Evolutionary conservation across 2,113 vertebrate genomes (phyloP), one percentile per base, ranked within the genome.

Genomic region (Pterocles gutturalis): DNA sequence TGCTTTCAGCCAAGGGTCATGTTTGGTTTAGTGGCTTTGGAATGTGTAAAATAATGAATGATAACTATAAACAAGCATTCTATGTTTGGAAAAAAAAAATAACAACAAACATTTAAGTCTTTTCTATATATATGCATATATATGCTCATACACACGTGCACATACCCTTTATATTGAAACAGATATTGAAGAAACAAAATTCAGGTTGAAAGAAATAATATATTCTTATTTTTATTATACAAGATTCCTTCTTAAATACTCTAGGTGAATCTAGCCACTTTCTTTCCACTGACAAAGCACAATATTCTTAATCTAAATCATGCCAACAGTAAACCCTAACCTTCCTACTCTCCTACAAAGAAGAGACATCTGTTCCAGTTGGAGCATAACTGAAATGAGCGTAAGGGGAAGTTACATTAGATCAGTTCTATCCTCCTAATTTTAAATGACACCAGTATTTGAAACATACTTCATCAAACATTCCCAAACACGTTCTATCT

Each of bases 371-470:
- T 67, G 76, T 86, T 93, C n/a, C 69, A 46, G 51, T 8, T 49
- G 36, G 64, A 87, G 33, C 46, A 70, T 43, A 64, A 55, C 49
- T 69, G 51, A 95, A 83, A 45, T 48, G 48, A 33, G 19, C 20
- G 2, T 25, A 46, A 64, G 33, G 87, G 65, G n/a, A 82, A 87
- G 49, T 48, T 76, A 70, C 53, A 43, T 67, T 89, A 84, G 79
- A 95, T 93, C 89, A 89, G 38, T 91, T 79, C 61, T 84, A 70
- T 95, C 65, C 71, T 95, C 73, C 41, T 96, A 75, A 97, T 95
- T 95, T 96, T 95, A 91, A 93, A 95, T 89, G 76, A 93, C 89
- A 95, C 73, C 38, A 49, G 33, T 72, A 79, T 93, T 93, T 92
- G 77, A 96, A 89, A 72, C 83, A 91, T 51, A 76, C 33, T 69